phyloP scores from a whole-genome alignment of 2,113 vertebrate genomes.

The Stegostoma tigrinum region DNA sequence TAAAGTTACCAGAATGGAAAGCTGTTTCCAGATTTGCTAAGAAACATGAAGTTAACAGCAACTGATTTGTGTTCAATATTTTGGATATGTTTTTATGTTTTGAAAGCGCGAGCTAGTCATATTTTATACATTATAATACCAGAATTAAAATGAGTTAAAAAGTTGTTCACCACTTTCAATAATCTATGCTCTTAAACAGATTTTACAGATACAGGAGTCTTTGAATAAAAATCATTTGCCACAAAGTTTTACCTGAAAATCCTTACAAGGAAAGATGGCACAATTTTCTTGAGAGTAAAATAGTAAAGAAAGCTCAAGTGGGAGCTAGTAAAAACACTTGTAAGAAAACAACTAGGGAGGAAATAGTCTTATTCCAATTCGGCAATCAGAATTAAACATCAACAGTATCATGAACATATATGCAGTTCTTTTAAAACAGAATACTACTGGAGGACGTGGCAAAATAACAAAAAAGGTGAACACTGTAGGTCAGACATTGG shows the following conservation, averaged over 20 bases:
- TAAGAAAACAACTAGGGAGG: background rate
- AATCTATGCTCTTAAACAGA: background rate
- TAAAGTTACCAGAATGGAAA: background rate
- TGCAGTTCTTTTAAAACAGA: background rate
- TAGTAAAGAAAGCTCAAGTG: background rate
- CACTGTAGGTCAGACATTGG: background rate
- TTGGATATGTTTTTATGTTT: background rate
- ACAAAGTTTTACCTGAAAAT: background rate
- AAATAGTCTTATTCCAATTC: background rate
- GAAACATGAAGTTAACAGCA: background rate
- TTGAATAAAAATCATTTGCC: background rate
- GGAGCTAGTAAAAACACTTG: background rate
- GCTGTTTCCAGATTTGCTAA: background rate
- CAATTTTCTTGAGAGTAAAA: background rate
- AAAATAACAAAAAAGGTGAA: background rate
- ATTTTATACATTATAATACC: background rate
- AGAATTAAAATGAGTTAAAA: background rate
- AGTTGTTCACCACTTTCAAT: background rate
- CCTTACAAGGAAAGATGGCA: background rate
- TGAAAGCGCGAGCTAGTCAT: background rate
- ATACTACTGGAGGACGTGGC: background rate
- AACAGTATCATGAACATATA: background rate
- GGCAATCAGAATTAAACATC: background rate
- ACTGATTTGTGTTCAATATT: background rate
- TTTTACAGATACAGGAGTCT: background rate